phyloP scores from a whole-genome alignment of 2,113 vertebrate species.

The Mobula hypostoma region DNA sequence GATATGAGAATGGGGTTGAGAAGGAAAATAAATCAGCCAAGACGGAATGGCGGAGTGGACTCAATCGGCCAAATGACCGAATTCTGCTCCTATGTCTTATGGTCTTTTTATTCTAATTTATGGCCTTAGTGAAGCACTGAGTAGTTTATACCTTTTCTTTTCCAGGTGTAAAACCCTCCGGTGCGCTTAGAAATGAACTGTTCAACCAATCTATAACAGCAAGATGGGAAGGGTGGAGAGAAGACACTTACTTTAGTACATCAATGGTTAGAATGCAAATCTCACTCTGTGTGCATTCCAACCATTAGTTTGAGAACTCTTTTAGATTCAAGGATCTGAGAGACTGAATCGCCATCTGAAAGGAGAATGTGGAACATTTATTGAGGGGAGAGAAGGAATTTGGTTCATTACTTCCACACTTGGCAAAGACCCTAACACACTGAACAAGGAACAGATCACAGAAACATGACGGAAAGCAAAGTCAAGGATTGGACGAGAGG shows the following conservation, averaged over 20 bases:
- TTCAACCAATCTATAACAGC: neutral
- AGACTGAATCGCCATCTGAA: neutral
- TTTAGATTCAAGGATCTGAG: neutral
- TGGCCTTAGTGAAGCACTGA: neutral
- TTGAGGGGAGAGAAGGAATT: too few species aligned
- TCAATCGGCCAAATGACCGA: too few species aligned
- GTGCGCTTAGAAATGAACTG: neutral
- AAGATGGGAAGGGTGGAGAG: too few species aligned
- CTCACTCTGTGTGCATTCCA: neutral
- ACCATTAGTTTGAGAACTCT: neutral
- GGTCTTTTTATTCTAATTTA: too few species aligned
- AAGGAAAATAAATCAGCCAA: too few species aligned
- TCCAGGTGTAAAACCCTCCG: neutral
- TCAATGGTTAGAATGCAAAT: too few species aligned
- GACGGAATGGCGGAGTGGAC: too few species aligned
- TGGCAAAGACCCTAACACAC: neutral
- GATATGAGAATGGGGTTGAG: too few species aligned
- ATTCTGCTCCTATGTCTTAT: too few species aligned
- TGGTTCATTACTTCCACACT: neutral
- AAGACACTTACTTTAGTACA: neutral
- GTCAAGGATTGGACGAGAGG: neutral
- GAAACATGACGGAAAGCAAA: slow-evolving; percentile 6
- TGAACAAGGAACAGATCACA: neutral
- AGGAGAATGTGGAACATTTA: neutral
- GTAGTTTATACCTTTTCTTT: neutral